Percentiles rank a stretch among this genome's conserved stretches.
These are phyloP conservation scores for Triplophysa bombifrons DNA, from an alignment of 2,797 vertebrate species.

Conservation along the genomic window DNA sequence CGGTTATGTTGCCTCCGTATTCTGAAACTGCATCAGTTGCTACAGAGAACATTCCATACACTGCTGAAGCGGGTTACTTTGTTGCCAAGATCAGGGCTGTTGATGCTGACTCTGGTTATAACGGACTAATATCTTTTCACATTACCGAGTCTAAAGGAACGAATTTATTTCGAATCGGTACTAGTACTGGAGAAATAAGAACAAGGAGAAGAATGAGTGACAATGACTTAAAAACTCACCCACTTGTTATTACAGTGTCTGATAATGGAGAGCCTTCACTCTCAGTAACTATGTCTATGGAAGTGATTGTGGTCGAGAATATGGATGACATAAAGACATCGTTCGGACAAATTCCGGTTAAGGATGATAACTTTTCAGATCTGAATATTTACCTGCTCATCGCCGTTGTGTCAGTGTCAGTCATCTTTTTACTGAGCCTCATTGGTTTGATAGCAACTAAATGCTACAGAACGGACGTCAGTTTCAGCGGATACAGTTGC, in stretches of 20 bases:
- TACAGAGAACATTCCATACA: constrained; percentile 62
- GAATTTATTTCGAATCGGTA: constrained; percentile 46
- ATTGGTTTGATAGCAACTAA: constrained; percentile 51
- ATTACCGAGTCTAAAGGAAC: constrained; percentile 50
- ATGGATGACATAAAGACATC: constrained; percentile 25
- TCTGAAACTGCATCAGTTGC: constrained; percentile 47
- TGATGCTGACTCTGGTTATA: constrained; percentile 64
- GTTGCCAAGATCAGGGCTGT: constrained; percentile 49
- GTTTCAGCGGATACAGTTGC: constrained; percentile 44
- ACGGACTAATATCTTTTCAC: constrained; percentile 55
- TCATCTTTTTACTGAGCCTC: constrained; percentile 56
- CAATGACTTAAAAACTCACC: constrained; percentile 58
- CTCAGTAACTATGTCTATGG: constrained; percentile 64
- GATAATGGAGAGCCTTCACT: constrained; percentile 80
- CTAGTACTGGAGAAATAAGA: constrained; percentile 50
- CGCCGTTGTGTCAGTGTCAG: constrained; percentile 48
- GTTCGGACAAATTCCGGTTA: constrained; percentile 34
- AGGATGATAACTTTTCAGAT: constrained; percentile 52
- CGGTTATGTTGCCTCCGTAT: constrained; percentile 49
- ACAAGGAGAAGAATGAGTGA: constrained; percentile 48
- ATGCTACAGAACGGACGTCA: constrained; percentile 50
- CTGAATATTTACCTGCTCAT: constrained; percentile 53
- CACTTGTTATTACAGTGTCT: constrained; percentile 77
- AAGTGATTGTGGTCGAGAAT: constrained; percentile 51
- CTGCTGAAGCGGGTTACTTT: constrained; percentile 56